phyloP scores from a whole-genome alignment of 2,113 vertebrate species.

The Erythrolamprus reginae region DNA sequence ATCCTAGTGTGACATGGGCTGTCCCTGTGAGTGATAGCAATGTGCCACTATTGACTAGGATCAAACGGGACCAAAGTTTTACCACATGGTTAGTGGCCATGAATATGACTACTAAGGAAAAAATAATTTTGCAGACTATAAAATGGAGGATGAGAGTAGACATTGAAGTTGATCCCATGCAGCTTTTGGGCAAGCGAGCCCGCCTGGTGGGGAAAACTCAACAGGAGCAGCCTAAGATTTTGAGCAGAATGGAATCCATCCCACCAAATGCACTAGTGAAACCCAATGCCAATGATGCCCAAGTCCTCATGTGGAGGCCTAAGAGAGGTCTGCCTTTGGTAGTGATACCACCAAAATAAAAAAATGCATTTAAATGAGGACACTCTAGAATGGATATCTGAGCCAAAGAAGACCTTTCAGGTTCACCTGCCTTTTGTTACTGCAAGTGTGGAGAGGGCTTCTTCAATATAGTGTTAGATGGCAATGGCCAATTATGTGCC shows the following conservation, averaged over 20 bases:
- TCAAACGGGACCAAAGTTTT: constrained; percentile 97
- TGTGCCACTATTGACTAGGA: constrained; percentile 87
- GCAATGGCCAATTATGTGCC: not conserved
- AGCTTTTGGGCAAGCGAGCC: constrained; percentile 87
- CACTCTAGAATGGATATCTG: constrained; percentile 53
- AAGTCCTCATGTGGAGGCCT: constrained; percentile 98
- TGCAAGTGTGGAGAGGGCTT: constrained; percentile 40
- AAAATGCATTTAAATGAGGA: not conserved
- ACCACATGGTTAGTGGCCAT: constrained; percentile 98
- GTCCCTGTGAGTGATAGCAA: constrained; percentile 96
- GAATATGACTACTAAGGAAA: constrained; percentile 90
- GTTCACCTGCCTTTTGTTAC: constrained; percentile 60
- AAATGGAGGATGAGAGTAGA: constrained; percentile 98
- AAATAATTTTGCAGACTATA: constrained; percentile 94
- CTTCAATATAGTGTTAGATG: constrained; percentile 49
- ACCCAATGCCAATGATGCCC: constrained; percentile 96
- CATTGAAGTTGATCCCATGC: constrained; percentile 87
- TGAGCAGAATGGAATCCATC: constrained; percentile 93
- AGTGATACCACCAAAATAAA: constrained; percentile 93
- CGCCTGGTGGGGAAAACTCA: constrained; percentile 85
- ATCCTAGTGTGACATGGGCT: constrained; percentile 97
- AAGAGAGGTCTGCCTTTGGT: constrained; percentile 87
- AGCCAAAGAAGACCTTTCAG: constrained; percentile 66
- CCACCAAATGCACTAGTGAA: constrained; percentile 89
- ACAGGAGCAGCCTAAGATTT: constrained; percentile 92